Conservation (phyloP, 2,888 invertebrate genomes). For the Torymus tubicola region DNA sequence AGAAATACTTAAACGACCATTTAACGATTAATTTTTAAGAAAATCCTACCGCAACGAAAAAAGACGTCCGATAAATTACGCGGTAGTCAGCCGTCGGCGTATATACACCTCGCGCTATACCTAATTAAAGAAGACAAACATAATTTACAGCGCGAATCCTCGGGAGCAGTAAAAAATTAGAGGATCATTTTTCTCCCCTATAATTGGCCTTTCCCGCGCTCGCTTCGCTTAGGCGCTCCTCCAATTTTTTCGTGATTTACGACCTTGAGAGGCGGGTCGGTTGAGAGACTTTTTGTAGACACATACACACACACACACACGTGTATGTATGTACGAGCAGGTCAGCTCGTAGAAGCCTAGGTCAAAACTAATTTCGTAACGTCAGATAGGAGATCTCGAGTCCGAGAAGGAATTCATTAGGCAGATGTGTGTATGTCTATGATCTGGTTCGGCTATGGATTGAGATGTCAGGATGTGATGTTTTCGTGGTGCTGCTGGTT, state of each 20-base stretch:
- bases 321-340: not conserved
- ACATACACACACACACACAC: too few species aligned
- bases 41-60: too few species aligned
- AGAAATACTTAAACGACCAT: too few species aligned
- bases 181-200: slow-evolving; percentile 46
- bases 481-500: too few species aligned
- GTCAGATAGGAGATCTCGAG: slow-evolving; percentile 63
- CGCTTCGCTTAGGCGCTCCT: not conserved
- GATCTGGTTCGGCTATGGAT: slow-evolving; percentile 62
- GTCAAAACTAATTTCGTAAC: slow-evolving; percentile 71
- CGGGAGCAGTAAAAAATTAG: slow-evolving; percentile 9
- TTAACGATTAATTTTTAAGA: too few species aligned
- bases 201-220: slow-evolving; percentile 36
- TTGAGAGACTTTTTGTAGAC: slow-evolving; percentile 59
- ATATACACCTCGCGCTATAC: not conserved
- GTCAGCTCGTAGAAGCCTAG: slow-evolving; percentile 47
- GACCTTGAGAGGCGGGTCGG: slow-evolving; percentile 63
- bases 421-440: slow-evolving; percentile 52
- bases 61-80: too few species aligned
- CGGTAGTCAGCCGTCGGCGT: not conserved
- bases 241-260: slow-evolving; percentile 71
- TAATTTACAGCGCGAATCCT: slow-evolving; percentile 12
- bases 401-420: slow-evolving; percentile 69
- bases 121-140: slow-evolving; percentile 24
- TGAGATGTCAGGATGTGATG: slow-evolving; percentile 63